Base-by-base conservation (phyloP, 2,797 vertebrate species). In the Anguilla anguilla region DNA sequence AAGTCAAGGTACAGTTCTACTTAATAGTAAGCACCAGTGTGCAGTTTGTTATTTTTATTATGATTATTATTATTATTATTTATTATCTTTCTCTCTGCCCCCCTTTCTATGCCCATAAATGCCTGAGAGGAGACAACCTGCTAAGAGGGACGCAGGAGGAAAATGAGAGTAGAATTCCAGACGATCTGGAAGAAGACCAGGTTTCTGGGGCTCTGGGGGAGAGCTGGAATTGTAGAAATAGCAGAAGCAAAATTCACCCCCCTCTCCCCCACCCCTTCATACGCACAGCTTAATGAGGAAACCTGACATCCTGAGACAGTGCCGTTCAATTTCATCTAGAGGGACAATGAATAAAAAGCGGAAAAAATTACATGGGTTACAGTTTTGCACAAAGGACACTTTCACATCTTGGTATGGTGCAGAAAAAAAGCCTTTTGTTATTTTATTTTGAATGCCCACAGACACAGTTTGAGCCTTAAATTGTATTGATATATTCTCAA, bases 151-250 rank as follows among this genome's bases (percentile, higher is more conserved):
- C 25, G 43, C 19, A 25, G 46, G 43, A 82, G 79, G 46, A 82
- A 51, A 51, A 82, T 46, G 10, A 82, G 79, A 51, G 79, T 46
- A 82, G 79, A 82, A 82, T 51, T 82, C 79, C 79, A 82, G 79
- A 82, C 15, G 46, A 82, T 9, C 79, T 82, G 79, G 79, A 82
- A 22, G 10, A 49, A 82, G 43, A 82, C 79, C 79, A 82, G 79
- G 11, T n/a, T 82, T 49, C 46, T 82, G 79, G 13, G 79, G 79
- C 79, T 82, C 43, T 25, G n/a, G 46, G 79, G 79, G 79, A 82
- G 46, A 51, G 79, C 46, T 82, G 25, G 46, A 22, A 49, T 82
- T 51, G 46, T 15, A 46, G 79, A 49, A 9, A 82, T 46, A 51
- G 25, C 43, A 51, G 46, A 17, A 11, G 46, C 19, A 51, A 49